phyloP scores from a whole-genome alignment of 1,140 invertebrate species.

The Anthonomus grandis region DNA sequence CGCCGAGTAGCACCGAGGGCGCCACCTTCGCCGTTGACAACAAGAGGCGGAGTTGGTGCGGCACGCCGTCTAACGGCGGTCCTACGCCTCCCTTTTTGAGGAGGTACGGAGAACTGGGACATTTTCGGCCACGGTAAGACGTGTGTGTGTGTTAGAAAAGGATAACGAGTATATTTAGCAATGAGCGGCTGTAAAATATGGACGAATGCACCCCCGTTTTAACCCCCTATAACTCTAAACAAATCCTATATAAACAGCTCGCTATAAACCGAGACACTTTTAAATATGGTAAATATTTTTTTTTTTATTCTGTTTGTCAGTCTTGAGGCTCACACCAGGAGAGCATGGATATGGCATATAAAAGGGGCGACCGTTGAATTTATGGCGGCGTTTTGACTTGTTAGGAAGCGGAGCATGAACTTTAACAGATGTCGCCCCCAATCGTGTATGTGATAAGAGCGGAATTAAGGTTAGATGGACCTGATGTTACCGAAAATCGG shows the following conservation, averaged over 20 bases:
- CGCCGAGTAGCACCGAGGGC: conserved; percentile 31
- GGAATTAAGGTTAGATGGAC: background rate
- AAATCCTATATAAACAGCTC: too few species aligned
- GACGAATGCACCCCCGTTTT: too few species aligned
- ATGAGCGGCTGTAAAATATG: too few species aligned
- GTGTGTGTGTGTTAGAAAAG: too few species aligned
- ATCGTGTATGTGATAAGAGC: background rate
- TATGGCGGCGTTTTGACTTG: too few species aligned
- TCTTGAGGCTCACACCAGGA: background rate
- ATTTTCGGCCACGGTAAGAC: conserved; percentile 45
- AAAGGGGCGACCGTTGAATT: too few species aligned
- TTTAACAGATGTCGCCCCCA: background rate
- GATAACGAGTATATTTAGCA: too few species aligned
- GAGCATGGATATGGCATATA: too few species aligned
- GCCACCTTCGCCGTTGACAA: conserved; percentile 34
- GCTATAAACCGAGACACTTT: too few species aligned
- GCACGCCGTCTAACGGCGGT: conserved; percentile 35
- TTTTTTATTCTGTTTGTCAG: background rate
- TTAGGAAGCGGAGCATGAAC: conserved; percentile 10
- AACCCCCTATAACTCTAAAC: too few species aligned
- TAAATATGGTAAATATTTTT: too few species aligned
- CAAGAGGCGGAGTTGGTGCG: conserved; percentile 45
- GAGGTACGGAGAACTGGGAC: conserved; percentile 45
- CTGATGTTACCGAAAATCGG: too few species aligned
- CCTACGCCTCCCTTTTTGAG: conserved; percentile 27